phyloP scores from a whole-genome alignment of 2,113 vertebrate species.

The Cephalopholis sonnerati region DNA sequence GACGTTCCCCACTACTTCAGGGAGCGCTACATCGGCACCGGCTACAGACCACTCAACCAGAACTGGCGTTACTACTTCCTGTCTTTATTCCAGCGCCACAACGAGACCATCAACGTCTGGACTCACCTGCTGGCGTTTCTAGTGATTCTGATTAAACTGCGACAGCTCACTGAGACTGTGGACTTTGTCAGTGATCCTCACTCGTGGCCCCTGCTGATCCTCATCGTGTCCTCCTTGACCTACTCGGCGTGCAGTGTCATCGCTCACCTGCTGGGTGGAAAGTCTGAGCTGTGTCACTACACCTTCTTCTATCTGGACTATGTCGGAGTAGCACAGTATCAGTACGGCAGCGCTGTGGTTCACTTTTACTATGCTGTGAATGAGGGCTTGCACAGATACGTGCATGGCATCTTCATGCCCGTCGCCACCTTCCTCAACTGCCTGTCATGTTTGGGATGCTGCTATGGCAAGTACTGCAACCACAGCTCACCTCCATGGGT shows the following conservation, averaged over 20 bases:
- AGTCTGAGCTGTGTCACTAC: conserved; percentile 91
- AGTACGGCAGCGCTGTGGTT: conserved; percentile 89
- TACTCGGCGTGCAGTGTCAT: conserved; percentile 88
- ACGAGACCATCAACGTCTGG: conserved; percentile 94
- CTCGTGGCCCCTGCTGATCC: conserved; percentile 89
- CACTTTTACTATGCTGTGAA: conserved; percentile 92
- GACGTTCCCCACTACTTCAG: conserved; percentile 90
- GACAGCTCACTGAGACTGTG: conserved; percentile 79
- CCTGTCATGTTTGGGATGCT: conserved; percentile 91
- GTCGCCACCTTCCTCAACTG: conserved; percentile 85
- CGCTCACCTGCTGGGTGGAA: conserved; percentile 91
- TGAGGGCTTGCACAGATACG: conserved; percentile 80
- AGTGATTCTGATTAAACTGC: conserved; percentile 82
- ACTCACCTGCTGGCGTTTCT: conserved; percentile 89
- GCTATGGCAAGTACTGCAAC: conserved; percentile 89
- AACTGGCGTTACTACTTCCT: conserved; percentile 92
- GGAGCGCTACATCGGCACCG: conserved; percentile 87
- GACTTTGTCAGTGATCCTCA: conserved; percentile 88
- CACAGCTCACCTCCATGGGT: conserved; percentile 76
- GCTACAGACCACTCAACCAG: conserved; percentile 89
- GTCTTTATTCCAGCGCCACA: conserved; percentile 92
- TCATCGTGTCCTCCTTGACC: conserved; percentile 85
- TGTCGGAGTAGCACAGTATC: conserved; percentile 92
- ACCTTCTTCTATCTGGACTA: conserved; percentile 95
- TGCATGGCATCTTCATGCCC: conserved; percentile 87